These are phyloP conservation scores for Hypsopygia costalis DNA, from an alignment of 2,888 invertebrate genomes.

Conservation along the genomic window DNA sequence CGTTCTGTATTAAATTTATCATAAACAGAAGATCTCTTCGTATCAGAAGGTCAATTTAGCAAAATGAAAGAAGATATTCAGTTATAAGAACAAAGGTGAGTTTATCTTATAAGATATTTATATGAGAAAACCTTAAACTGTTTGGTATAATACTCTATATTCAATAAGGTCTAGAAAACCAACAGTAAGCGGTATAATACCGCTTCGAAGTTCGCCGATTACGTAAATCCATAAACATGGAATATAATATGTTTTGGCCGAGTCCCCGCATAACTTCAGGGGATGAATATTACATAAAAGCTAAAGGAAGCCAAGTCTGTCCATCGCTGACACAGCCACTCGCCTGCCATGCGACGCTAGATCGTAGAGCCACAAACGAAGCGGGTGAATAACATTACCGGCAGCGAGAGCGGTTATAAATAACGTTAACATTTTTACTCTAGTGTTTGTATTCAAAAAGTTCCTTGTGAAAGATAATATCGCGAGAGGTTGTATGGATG, in stretches of 20 bases:
- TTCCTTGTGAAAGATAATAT: too few species aligned
- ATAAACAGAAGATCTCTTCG: too few species aligned
- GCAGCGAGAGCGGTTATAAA: neutral
- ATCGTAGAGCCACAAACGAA: slow-evolving; percentile 26
- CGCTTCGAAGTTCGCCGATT: slow-evolving; percentile 27
- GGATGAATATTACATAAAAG: slow-evolving; percentile 62
- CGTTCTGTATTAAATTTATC: too few species aligned
- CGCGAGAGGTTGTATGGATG: too few species aligned
- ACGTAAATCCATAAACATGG: slow-evolving; percentile 49
- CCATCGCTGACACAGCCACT: slow-evolving; percentile 60
- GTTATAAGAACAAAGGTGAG: too few species aligned
- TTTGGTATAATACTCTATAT: too few species aligned
- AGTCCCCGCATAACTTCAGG: slow-evolving; percentile 44
- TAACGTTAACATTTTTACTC: neutral
- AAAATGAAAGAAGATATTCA: too few species aligned
- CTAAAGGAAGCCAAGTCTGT: slow-evolving; percentile 50
- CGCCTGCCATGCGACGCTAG: slow-evolving; percentile 34
- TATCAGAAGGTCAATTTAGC: too few species aligned
- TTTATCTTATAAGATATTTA: too few species aligned
- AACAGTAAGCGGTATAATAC: slow-evolving; percentile 14
- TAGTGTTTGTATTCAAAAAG: neutral
- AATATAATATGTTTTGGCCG: slow-evolving; percentile 57
- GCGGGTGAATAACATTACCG: slow-evolving; percentile 10
- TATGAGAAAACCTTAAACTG: too few species aligned
- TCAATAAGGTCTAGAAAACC: slow-evolving; percentile 4